A percentile compares a stretch with the other conserved stretches of the same genome.
phyloP scores from a whole-genome alignment of 2,113 vertebrate species.

The Gobius niger region DNA sequence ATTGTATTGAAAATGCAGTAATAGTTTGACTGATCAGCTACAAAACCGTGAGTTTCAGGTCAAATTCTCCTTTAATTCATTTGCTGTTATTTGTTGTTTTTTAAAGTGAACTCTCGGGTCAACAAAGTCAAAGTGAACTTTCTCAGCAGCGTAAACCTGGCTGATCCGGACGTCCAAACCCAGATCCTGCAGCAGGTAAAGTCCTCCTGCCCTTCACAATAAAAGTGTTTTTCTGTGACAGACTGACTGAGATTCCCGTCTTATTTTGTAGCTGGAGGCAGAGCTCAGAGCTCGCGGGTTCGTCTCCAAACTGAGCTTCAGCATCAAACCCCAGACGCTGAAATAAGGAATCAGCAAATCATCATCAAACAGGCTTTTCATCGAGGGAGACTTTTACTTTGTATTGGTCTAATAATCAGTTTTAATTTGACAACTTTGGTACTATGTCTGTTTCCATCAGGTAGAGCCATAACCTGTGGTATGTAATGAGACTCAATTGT shows the following conservation, averaged over 20 bases:
- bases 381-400: no score
- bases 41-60: no score
- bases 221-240: not conserved
- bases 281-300: not conserved
- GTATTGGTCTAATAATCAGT: no score
- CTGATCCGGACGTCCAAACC: not conserved
- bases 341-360: not conserved
- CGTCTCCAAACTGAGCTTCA: not conserved
- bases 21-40: no score
- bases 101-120: not conserved
- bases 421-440: no score
- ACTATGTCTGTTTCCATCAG: no score
- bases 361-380: not conserved
- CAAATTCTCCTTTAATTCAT: no score
- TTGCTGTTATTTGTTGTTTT: not conserved
- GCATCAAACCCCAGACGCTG: not conserved
- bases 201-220: not conserved
- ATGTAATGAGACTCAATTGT: no score
- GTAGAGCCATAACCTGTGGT: no score
- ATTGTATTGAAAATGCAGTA: no score
- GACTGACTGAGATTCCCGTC: not conserved
- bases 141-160: not conserved
- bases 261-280: not conserved
- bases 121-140: not conserved
- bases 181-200: conserved; percentile 3